Percentiles rank a stretch among this genome's conserved stretches.
Evolutionary conservation across 2,113 vertebrate genomes (phyloP).

Genomic region (Thalassoma bifasciatum): DNA sequence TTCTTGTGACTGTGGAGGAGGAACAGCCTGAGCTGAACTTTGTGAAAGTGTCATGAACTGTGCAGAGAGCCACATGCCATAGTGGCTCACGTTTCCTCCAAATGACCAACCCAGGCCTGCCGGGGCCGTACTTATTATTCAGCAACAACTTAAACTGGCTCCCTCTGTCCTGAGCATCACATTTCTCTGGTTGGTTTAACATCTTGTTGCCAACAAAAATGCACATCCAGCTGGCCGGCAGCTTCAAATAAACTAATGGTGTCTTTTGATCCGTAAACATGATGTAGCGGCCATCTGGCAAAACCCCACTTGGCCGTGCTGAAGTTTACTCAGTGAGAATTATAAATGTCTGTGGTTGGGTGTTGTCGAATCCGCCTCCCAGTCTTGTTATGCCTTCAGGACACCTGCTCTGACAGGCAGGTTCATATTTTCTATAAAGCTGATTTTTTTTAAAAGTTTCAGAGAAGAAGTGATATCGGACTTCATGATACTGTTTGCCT

Average conservation of each 20-base stretch:
- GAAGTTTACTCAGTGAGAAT: slow-evolving; percentile 44
- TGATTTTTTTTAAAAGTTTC: background rate
- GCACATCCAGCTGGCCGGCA: slow-evolving; percentile 51
- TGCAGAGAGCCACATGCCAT: background rate
- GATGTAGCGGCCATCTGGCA: slow-evolving; percentile 61
- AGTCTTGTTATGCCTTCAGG: background rate
- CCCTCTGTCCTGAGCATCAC: slow-evolving; percentile 33
- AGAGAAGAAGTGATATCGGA: background rate
- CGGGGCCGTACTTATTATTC: slow-evolving; percentile 47
- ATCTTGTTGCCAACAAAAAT: slow-evolving; percentile 53
- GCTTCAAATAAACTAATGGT: slow-evolving; percentile 64
- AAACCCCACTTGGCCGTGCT: slow-evolving; percentile 44
- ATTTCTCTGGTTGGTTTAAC: slow-evolving; percentile 46
- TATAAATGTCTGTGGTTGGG: slow-evolving; percentile 17
- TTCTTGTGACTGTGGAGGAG: slow-evolving; percentile 1
- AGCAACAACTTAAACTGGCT: slow-evolving; percentile 39
- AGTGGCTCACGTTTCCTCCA: slow-evolving; percentile 38
- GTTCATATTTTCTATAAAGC: background rate
- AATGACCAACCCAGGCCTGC: slow-evolving; percentile 7
- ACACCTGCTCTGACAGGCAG: slow-evolving; percentile 10
- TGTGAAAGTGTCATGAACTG: slow-evolving; percentile 9
- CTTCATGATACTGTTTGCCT: background rate
- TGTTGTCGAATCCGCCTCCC: slow-evolving; percentile 17
- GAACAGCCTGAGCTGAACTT: slow-evolving; percentile 16
- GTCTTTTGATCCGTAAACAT: slow-evolving; percentile 60